Evolutionary conservation across 1,140 invertebrate species (phyloP).

Genomic region (Meloidogyne exigua): DNA sequence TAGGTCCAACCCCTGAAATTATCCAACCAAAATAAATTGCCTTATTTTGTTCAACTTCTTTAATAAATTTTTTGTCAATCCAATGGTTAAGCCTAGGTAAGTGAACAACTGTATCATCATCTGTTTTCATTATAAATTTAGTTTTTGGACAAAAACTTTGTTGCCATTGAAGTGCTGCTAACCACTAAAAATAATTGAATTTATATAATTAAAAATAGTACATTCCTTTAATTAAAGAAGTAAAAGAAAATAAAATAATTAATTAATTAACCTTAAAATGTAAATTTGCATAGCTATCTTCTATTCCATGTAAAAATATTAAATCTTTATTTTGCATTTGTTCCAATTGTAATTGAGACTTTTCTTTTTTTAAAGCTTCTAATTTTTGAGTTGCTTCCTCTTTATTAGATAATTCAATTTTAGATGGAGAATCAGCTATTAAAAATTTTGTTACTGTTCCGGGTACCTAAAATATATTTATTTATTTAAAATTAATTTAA

Average conservation of each 20-base stretch:
- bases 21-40: slow-evolving; percentile 28
- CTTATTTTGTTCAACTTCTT: slow-evolving; percentile 1
- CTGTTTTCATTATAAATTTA: slow-evolving; percentile 23
- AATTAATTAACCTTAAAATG: slow-evolving; percentile 17
- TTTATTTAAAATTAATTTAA: too few relatives aligned
- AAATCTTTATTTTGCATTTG: slow-evolving; percentile 8
- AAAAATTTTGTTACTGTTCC: slow-evolving; percentile 10
- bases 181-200: slow-evolving; percentile 10
- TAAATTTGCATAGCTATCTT: slow-evolving; percentile 16
- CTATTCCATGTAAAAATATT: slow-evolving; percentile 16
- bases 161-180: slow-evolving; percentile 25
- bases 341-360: background rate
- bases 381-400: background rate
- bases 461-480: background rate
- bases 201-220: too few relatives aligned
- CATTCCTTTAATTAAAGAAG: too few relatives aligned
- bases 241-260: too few relatives aligned
- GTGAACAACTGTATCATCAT: slow-evolving; percentile 27
- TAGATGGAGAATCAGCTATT: slow-evolving; percentile 6
- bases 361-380: background rate
- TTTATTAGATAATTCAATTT: slow-evolving; percentile 5
- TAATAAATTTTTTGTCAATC: slow-evolving; percentile 26
- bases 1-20: slow-evolving; percentile 12
- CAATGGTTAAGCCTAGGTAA: slow-evolving; percentile 19
- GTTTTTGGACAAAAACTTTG: slow-evolving; percentile 14